Conservation (phyloP, 2,797 vertebrate genomes). For the Lithobates sylvaticus region DNA sequence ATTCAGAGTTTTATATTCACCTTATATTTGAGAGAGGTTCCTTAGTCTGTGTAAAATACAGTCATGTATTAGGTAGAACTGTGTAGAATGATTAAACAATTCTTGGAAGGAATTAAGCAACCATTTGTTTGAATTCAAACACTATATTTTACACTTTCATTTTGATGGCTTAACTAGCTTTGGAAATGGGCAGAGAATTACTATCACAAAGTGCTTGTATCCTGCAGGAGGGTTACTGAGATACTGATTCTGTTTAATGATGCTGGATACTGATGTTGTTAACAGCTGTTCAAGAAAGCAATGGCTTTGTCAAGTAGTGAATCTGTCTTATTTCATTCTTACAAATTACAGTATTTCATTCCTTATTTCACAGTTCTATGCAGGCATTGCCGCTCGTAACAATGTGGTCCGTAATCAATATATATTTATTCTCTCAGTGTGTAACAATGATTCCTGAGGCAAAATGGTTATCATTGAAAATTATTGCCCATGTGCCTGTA, state of each 20-base stretch:
- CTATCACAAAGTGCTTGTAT: not conserved
- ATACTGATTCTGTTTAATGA: not conserved
- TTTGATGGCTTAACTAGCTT: slow-evolving; percentile 1
- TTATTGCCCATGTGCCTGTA: not conserved
- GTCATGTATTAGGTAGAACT: not conserved
- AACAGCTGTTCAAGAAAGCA: slow-evolving; percentile 11
- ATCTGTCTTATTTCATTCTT: not conserved
- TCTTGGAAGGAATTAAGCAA: not conserved
- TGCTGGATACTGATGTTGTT: not conserved
- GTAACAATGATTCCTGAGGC: not conserved
- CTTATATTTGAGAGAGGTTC: not conserved
- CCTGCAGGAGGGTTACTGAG: not conserved
- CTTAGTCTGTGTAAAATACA: not conserved
- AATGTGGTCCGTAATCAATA: not conserved
- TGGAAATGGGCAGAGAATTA: not conserved
- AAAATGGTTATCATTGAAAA: not conserved
- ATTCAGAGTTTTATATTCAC: not conserved
- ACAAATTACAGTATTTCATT: not conserved
- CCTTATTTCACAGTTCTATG: not conserved
- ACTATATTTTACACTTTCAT: not conserved
- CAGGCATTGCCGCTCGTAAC: not conserved
- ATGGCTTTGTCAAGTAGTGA: not conserved
- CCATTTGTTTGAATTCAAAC: not conserved
- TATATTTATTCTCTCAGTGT: not conserved
- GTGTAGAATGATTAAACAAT: not conserved